A percentile compares a stretch with the other conserved stretches of the same genome.
phyloP scores from a whole-genome alignment of 2,797 vertebrate genomes.

The Sebastes alutus region DNA sequence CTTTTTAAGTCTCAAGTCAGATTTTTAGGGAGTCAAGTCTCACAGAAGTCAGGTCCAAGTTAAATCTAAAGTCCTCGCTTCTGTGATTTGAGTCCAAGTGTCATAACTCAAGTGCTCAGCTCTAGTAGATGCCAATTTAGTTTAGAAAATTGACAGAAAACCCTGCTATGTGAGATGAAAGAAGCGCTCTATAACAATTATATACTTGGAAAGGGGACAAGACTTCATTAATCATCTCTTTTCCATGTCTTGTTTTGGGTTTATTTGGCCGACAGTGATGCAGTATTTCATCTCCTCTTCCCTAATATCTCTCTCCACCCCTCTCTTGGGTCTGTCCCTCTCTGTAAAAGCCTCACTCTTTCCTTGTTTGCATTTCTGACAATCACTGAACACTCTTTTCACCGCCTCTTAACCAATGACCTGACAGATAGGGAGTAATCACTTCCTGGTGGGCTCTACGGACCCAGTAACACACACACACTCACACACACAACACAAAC shows the following conservation, averaged over 20 bases:
- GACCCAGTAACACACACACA: slow-evolving; percentile 26
- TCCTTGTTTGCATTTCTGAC: slow-evolving; percentile 71
- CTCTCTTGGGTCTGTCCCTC: slow-evolving; percentile 19
- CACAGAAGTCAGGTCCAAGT: background rate
- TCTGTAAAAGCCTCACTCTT: slow-evolving; percentile 41
- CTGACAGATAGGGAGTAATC: slow-evolving; percentile 67
- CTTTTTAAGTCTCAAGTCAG: background rate
- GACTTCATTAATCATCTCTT: background rate
- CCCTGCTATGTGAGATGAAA: background rate
- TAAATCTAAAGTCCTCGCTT: background rate
- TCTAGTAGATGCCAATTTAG: background rate
- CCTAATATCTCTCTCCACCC: background rate
- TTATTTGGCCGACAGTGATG: slow-evolving; percentile 2
- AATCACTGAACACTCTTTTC: slow-evolving; percentile 58
- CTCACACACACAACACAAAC: slow-evolving; percentile 33
- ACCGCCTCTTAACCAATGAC: slow-evolving; percentile 63
- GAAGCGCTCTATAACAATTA: background rate
- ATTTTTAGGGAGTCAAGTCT: background rate
- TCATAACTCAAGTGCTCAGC: background rate
- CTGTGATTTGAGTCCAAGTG: background rate
- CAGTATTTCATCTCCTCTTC: slow-evolving; percentile 5
- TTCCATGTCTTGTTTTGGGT: slow-evolving; percentile 8
- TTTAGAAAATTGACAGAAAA: background rate
- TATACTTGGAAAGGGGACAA: background rate
- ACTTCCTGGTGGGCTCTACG: slow-evolving; percentile 77